These are phyloP conservation scores for Sympetrum striolatum DNA, from an alignment of 2,888 invertebrate genomes.

Conservation along the genomic window DNA sequence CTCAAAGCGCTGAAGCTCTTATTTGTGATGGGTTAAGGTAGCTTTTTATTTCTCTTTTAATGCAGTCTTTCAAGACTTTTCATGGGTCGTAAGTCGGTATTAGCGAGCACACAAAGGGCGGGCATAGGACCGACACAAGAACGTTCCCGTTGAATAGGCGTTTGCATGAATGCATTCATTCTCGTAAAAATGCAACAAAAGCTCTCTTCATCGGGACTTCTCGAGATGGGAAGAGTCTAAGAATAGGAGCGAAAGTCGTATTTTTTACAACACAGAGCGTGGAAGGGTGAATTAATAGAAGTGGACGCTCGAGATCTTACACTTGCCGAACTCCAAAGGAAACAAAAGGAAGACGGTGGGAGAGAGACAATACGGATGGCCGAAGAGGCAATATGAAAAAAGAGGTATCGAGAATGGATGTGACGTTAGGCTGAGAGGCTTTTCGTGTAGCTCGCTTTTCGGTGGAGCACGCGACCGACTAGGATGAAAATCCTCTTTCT, in stretches of 20 bases:
- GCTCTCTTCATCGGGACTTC: background rate
- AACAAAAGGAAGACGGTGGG: background rate
- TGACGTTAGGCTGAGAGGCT: conserved; percentile 28
- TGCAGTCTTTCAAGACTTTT: background rate
- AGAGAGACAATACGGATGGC: background rate
- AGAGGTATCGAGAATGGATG: background rate
- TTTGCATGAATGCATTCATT: background rate
- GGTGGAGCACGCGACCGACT: conserved; percentile 24
- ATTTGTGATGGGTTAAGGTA: no score
- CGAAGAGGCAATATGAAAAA: conserved; percentile 12
- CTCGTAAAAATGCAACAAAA: background rate
- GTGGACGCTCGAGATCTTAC: background rate
- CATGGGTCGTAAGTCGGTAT: background rate
- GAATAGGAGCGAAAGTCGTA: background rate
- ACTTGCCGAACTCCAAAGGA: background rate
- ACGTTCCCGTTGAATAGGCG: background rate
- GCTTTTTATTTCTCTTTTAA: background rate
- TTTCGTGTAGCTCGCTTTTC: background rate
- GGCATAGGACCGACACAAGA: background rate
- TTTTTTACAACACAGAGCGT: background rate
- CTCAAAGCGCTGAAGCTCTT: no score
- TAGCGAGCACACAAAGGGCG: background rate
- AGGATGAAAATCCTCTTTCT: background rate
- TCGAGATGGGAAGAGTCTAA: background rate
- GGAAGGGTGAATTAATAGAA: conserved; percentile 20